phyloP scores from a whole-genome alignment of 2,888 invertebrate genomes.

The Phania funesta region DNA sequence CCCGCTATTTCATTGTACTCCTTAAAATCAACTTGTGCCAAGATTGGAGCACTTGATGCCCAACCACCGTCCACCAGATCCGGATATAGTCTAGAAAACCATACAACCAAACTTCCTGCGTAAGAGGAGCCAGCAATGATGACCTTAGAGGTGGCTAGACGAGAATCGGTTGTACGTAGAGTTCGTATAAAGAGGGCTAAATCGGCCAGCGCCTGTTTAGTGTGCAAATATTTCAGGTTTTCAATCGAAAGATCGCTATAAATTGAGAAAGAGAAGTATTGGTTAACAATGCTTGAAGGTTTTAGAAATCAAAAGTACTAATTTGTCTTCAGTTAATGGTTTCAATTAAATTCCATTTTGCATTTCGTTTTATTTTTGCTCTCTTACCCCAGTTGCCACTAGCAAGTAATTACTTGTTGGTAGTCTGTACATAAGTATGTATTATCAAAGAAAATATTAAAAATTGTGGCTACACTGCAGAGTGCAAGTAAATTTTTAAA shows the following conservation, averaged over 20 bases:
- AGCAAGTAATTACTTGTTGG: no score
- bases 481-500: no score
- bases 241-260: conserved; percentile 81
- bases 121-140: conserved; percentile 85
- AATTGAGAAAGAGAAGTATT: neutral
- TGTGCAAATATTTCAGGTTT: conserved; percentile 83
- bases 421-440: no score
- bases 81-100: conserved; percentile 85
- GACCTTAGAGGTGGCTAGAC: conserved; percentile 78
- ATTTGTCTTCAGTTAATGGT: no score
- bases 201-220: conserved; percentile 85
- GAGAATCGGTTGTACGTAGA: conserved; percentile 76
- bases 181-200: conserved; percentile 83
- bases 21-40: conserved; percentile 83
- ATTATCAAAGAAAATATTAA: no score
- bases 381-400: no score
- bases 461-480: no score
- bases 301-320: no score
- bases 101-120: conserved; percentile 85
- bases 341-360: no score
- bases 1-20: conserved; percentile 79
- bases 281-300: no score
- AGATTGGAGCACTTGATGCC: conserved; percentile 85
- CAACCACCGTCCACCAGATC: conserved; percentile 83
- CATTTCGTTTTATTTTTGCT: no score